Evolutionary conservation across 2,113 vertebrate genomes (phyloP), one percentile per base, ranked within the genome.

Genomic region (Zosterops pallidus): DNA sequence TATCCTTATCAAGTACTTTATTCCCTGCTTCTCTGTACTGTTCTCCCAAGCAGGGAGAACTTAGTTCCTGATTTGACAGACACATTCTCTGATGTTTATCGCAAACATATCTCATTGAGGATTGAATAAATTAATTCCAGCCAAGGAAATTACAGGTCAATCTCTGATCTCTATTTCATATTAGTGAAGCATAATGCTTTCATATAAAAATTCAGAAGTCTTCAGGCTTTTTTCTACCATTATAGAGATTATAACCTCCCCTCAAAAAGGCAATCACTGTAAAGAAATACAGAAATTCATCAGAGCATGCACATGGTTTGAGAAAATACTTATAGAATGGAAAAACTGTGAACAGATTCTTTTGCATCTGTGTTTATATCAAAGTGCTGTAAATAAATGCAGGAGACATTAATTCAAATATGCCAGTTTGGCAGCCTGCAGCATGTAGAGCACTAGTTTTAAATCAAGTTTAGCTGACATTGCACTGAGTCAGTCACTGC

Each of bases 301-400:
- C 13, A 63, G 22, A 78, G 37, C 42, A 78, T 19, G 26, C 31
- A 46, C 75, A 78, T 8, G 4, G 24, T 79, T 91, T 2, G 2
- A 78, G 56, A 63, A 91, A 78, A 83, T 86, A 77, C 76, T 92
- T 94, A 50, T n/a, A 89, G 56, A 92, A 81, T 35, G 8, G 28
- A 86, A 78, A 90, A 94, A 62, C 28, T 68, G 21, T 35, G 80
- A 92, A 89, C 86, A 94, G 83, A 87, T 84, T 94, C 33, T 94
- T 84, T 42, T 82, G 31, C 89, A 72, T 94, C 62, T 94, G 83
- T 92, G 89, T 95, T 92, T 95, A 53, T 78, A 75, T 47, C 11
- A 10, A 81, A 95, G 37, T 59, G 29, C 47, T 79, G 65, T 94
- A 91, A 95, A 91, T 87, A 94, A 92, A 85, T 86, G 55, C 53